phyloP scores from a whole-genome alignment of 1,140 invertebrate genomes.

The Agrypnia vestita region DNA sequence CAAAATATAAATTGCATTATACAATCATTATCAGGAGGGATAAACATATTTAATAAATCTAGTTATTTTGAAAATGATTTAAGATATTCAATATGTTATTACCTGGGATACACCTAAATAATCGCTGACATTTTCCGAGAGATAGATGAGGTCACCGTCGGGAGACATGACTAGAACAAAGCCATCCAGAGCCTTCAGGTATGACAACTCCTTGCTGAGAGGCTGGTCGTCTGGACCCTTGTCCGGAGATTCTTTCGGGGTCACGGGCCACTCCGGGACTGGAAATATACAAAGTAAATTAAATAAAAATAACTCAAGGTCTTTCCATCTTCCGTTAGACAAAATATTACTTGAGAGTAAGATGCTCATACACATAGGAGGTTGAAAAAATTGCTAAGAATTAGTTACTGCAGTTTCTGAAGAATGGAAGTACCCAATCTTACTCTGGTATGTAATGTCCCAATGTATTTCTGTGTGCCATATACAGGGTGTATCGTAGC shows the following conservation, averaged over 20 bases:
- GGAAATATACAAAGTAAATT: slow-evolving; percentile 60
- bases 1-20: too few species aligned
- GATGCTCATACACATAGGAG: too few species aligned
- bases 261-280: slow-evolving; percentile 69
- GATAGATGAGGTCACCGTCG: slow-evolving; percentile 92
- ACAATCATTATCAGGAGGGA: too few species aligned
- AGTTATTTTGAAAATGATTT: too few species aligned
- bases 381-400: too few species aligned
- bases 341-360: too few species aligned
- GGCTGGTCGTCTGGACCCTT: slow-evolving; percentile 67
- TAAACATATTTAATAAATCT: too few species aligned
- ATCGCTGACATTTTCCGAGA: slow-evolving; percentile 92
- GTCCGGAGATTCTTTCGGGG: slow-evolving; percentile 67
- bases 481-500: too few species aligned
- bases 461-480: too few species aligned
- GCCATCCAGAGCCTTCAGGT: slow-evolving; percentile 89
- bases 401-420: too few species aligned
- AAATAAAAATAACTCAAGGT: background rate
- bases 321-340: background rate
- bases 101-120: slow-evolving; percentile 94
- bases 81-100: slow-evolving; percentile 38
- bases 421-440: too few species aligned
- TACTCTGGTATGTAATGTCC: too few species aligned
- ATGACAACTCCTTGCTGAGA: slow-evolving; percentile 74
- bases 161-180: slow-evolving; percentile 89